Conservation (phyloP, 2,888 invertebrate species). For the Seladonia tumulorum region DNA sequence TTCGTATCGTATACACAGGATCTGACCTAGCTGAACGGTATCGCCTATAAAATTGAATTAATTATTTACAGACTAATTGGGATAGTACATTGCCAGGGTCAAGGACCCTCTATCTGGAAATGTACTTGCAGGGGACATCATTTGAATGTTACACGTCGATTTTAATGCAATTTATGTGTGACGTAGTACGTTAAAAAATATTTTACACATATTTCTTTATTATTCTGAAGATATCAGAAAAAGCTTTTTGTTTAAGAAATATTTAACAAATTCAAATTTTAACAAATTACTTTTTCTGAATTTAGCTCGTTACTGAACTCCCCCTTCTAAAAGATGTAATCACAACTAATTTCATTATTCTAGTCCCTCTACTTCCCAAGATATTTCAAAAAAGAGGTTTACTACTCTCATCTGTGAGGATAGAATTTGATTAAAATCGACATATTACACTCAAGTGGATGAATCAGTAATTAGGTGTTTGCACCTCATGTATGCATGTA, state of each 20-base stretch:
- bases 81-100: constrained; percentile 12
- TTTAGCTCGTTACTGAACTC: too few species aligned
- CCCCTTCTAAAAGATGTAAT: too few species aligned
- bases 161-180: background rate
- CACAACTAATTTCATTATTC: too few species aligned
- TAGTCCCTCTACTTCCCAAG: too few species aligned
- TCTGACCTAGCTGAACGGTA: background rate
- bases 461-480: background rate
- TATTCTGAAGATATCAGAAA: too few species aligned
- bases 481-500: background rate
- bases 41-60: background rate
- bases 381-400: too few species aligned
- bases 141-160: background rate
- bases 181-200: background rate
- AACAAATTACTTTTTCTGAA: too few species aligned
- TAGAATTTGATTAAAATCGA: background rate
- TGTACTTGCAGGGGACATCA: background rate
- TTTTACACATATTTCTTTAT: background rate
- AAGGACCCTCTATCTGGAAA: too few species aligned
- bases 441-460: background rate
- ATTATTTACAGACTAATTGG: background rate
- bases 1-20: background rate
- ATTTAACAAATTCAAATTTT: too few species aligned
- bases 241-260: too few species aligned
- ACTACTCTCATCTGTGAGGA: background rate